Evolutionary conservation across 2,888 invertebrate genomes (phyloP).

Genomic region (Lysandra bellargus): DNA sequence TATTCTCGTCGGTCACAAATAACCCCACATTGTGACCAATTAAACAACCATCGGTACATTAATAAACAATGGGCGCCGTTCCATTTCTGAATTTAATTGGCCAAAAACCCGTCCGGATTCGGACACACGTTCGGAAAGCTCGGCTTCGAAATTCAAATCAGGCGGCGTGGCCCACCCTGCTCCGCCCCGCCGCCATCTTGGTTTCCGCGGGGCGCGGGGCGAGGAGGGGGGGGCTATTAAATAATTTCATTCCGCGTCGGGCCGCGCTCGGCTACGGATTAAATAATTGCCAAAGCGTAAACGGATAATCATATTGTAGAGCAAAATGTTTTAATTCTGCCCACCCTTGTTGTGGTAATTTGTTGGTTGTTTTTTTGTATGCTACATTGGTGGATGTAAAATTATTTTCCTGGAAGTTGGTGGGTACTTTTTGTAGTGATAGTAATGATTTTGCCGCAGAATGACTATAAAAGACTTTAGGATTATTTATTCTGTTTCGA

Average conservation of each 20-base stretch:
- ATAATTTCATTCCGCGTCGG: constrained; percentile 79
- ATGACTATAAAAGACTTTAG: too few species aligned
- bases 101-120: constrained; percentile 71
- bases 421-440: too few species aligned
- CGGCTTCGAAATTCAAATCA: constrained; percentile 79
- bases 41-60: constrained; percentile 59
- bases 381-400: neutral
- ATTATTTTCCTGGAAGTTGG: too few species aligned
- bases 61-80: constrained; percentile 48
- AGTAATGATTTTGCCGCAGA: too few species aligned
- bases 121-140: constrained; percentile 76
- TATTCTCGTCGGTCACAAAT: constrained; percentile 33
- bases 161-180: constrained; percentile 75
- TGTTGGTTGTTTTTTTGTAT: constrained; percentile 35
- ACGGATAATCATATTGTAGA: constrained; percentile 77
- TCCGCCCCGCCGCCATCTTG: constrained; percentile 78
- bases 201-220: constrained; percentile 53
- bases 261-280: constrained; percentile 77
- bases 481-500: too few species aligned
- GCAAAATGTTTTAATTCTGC: constrained; percentile 58
- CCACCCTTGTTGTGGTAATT: constrained; percentile 64
- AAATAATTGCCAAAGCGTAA: constrained; percentile 79
- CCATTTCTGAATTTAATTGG: constrained; percentile 76
- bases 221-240: constrained; percentile 70
- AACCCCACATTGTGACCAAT: constrained; percentile 54